These are phyloP conservation scores for Cataglyphis hispanica DNA, from an alignment of 1,140 invertebrate genomes.

Conservation along the genomic window DNA sequence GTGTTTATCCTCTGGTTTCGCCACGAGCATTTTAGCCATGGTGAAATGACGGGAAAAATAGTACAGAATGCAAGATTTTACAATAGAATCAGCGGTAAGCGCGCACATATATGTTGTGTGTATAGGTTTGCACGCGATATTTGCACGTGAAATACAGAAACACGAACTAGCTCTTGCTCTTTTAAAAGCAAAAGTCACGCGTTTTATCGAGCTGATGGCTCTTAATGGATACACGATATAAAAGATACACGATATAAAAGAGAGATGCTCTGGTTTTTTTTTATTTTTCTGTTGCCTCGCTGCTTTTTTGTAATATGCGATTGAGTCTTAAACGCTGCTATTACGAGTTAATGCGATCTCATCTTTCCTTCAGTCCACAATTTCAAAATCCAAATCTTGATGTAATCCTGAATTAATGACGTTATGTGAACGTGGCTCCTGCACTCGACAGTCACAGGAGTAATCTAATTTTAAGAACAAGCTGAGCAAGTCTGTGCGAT, in stretches of 20 bases:
- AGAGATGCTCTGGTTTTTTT: conserved; percentile 9
- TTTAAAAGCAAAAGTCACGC: conserved; percentile 54
- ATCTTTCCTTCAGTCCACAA: neutral
- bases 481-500: neutral
- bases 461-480: conserved; percentile 37
- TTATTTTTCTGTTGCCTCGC: conserved; percentile 7
- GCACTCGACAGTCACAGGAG: neutral
- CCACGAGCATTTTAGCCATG: conserved; percentile 39
- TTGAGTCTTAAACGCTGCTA: conserved; percentile 24
- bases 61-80: conserved; percentile 21
- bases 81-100: neutral
- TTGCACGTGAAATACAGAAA: conserved; percentile 47
- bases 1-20: conserved; percentile 58
- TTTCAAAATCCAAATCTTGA: conserved; percentile 7
- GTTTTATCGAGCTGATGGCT: conserved; percentile 49
- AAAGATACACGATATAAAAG: conserved; percentile 40
- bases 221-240: conserved; percentile 43
- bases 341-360: conserved; percentile 16
- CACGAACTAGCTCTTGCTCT: neutral
- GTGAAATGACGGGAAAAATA: conserved; percentile 45
- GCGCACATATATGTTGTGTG: neutral
- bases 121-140: conserved; percentile 38
- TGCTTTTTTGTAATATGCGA: conserved; percentile 1
- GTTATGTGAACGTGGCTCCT: neutral
- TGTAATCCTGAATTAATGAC: conserved; percentile 35